Evolutionary conservation across 2,888 invertebrate species (phyloP), one percentile per base, ranked within the genome.

Genomic region (Tinea semifulvella): DNA sequence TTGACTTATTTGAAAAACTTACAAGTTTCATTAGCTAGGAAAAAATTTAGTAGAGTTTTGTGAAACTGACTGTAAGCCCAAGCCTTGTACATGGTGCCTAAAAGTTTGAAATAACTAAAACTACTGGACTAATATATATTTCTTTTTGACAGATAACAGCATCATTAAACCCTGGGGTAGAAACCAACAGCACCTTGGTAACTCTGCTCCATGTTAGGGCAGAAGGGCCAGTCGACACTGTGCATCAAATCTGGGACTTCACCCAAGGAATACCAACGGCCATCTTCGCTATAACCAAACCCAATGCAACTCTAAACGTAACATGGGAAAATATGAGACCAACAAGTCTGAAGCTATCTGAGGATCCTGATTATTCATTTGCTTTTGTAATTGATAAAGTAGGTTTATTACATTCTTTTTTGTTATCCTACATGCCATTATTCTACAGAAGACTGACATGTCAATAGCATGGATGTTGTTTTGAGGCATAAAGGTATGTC

Each of bases 221-320:
- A 0, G 77, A 73, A 16, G 85, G 88, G 0, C 48, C 62, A 1
- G 63, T 77, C 38, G 88, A 89, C 60, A 81, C 82, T 0, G 60
- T 89, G 1, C 88, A 89, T 57, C 88, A 88, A 57, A 52, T 89
- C 39, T 88, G 88, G 85, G 87, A 88, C 63, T 87, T 89, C 53
- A 77, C 83, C 2, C 46, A 55, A 17, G 79, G 83, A 2, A 68
- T 79, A 31, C 89, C 89, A 0, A 82, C 85, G 1, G 56, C 88
- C 18, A 63, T 88, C 11, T 64, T 85, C 20, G 79, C 83, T 1
- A 58, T 85, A 0, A 84, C 85, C 1, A 60, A 69, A 1, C 50
- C 65, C 0, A 69, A 81, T 45, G 66, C 82, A 1, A 61, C 70
- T 1, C 50, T 89, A 4, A 55, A 57, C 5, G 65, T 89, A 7